Conservation (phyloP, 1,140 invertebrate species). For the Periplaneta americana region DNA sequence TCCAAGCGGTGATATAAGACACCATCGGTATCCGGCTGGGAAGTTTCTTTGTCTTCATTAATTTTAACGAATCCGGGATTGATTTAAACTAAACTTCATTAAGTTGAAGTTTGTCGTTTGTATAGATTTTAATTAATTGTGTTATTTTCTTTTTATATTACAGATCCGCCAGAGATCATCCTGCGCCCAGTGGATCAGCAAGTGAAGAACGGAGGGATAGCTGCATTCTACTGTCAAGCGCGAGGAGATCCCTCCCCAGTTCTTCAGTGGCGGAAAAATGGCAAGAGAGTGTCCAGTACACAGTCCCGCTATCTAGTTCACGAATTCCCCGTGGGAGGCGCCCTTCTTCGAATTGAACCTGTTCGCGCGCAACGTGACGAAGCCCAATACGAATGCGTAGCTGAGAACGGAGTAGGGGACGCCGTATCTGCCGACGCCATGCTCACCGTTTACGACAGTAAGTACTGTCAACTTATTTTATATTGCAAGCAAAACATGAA, state of each 20-base stretch:
- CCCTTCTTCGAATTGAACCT: conserved; percentile 88
- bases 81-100: too few relatives aligned
- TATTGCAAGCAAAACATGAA: too few relatives aligned
- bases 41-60: too few relatives aligned
- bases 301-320: conserved; percentile 69
- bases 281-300: conserved; percentile 68
- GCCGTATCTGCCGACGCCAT: conserved; percentile 83
- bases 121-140: too few relatives aligned
- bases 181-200: conserved; percentile 79
- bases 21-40: too few relatives aligned
- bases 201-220: conserved; percentile 84
- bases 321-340: conserved; percentile 48
- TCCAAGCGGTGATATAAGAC: too few relatives aligned
- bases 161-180: conserved; percentile 89
- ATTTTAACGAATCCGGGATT: too few relatives aligned
- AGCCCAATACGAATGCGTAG: conserved; percentile 90
- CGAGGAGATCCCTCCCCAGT: conserved; percentile 81
- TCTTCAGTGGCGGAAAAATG: conserved; percentile 88
- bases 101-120: too few relatives aligned
- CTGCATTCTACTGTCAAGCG: conserved; percentile 92
- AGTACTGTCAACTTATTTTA: conserved; percentile 34
- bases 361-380: conserved; percentile 78
- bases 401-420: conserved; percentile 94
- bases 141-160: conserved; percentile 36
- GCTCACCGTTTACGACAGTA: conserved; percentile 84